phyloP scores from a whole-genome alignment of 2,888 invertebrate species.

The Parapristionchus giblindavisi region DNA sequence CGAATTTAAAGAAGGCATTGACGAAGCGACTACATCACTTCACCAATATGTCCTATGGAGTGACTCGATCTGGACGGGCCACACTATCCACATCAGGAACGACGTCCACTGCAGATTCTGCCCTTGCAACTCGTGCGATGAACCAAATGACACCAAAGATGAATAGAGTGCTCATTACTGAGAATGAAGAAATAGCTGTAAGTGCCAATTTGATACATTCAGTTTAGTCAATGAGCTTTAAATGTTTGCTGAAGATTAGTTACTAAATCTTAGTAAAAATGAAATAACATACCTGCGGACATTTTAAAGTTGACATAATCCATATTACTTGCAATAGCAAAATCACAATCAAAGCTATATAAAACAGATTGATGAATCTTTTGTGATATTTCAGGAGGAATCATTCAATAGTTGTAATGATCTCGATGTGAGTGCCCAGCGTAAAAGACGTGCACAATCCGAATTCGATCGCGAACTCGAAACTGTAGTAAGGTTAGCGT shows the following conservation, averaged over 20 bases:
- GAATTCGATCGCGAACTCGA: constrained; percentile 30
- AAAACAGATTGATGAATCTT: too few species aligned
- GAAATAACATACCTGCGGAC: too few species aligned
- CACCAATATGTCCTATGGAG: constrained; percentile 19
- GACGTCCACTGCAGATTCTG: background rate
- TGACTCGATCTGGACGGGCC: background rate
- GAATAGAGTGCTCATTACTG: background rate
- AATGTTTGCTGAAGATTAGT: too few species aligned
- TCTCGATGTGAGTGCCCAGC: background rate
- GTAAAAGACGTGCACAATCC: background rate
- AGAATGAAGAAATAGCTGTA: constrained; percentile 12
- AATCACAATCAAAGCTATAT: too few species aligned
- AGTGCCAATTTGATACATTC: too few species aligned
- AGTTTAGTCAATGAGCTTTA: too few species aligned
- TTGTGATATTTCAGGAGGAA: constrained; percentile 14
- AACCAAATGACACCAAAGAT: background rate
- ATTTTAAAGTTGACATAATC: too few species aligned
- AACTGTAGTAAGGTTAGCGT: constrained; percentile 15
- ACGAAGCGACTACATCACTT: constrained; percentile 16
- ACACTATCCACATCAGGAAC: too few species aligned
- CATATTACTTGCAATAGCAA: too few species aligned
- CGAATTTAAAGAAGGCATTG: constrained; percentile 23
- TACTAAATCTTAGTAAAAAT: too few species aligned
- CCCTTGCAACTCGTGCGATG: background rate
- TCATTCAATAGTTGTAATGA: background rate